Conservation (phyloP, 2,113 vertebrate genomes). For the Sprattus sprattus region DNA sequence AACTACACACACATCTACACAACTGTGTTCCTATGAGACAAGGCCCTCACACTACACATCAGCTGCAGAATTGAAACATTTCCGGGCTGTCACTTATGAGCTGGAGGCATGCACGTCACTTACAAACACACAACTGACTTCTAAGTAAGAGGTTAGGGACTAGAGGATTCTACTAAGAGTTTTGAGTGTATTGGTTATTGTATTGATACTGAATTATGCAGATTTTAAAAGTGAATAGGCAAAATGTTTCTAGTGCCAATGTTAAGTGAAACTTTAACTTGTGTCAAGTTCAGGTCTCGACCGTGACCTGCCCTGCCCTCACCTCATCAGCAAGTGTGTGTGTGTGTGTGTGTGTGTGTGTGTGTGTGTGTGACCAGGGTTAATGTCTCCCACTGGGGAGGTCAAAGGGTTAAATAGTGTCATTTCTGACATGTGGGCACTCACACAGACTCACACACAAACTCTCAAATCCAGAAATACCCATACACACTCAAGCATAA, state of each 20-base stretch:
- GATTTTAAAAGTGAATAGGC: not conserved
- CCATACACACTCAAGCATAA: not conserved
- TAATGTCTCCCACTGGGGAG: not conserved
- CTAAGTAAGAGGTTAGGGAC: too few species aligned
- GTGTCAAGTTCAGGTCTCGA: not conserved
- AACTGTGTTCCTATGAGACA: too few species aligned
- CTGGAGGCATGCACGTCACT: too few species aligned
- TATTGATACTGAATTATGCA: too few species aligned
- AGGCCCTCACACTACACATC: too few species aligned
- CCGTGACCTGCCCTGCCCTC: not conserved
- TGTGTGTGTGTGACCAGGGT: slow-evolving; percentile 23
- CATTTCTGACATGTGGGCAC: not conserved
- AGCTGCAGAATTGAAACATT: too few species aligned
- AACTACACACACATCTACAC: too few species aligned
- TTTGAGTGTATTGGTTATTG: too few species aligned
- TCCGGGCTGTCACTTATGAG: too few species aligned
- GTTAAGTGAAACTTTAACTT: not conserved
- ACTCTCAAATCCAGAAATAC: not conserved
- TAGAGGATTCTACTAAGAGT: too few species aligned
- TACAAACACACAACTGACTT: too few species aligned
- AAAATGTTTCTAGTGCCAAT: not conserved
- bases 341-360: slow-evolving; percentile 27
- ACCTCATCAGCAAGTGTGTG: slow-evolving; percentile 2
- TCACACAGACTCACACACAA: not conserved
- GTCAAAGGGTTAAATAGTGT: not conserved